These are phyloP conservation scores for Lophotis ruficrista DNA, from an alignment of 2,113 vertebrate species.

Conservation along the genomic window DNA sequence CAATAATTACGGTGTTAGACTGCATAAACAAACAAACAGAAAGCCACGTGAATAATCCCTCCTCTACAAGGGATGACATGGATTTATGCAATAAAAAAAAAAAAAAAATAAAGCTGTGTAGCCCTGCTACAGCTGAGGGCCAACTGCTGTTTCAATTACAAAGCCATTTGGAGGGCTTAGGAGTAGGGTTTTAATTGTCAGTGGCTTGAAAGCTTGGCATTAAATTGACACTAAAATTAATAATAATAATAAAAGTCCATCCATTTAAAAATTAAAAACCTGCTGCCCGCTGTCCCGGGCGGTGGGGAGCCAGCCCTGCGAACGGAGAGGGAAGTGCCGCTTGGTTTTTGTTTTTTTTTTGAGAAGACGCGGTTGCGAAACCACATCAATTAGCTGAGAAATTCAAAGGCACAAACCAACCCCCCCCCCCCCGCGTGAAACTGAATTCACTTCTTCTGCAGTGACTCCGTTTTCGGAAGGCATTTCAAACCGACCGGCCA, in stretches of 20 bases:
- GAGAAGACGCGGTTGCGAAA: not conserved
- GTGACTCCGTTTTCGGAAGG: not conserved
- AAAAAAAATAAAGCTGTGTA: not conserved
- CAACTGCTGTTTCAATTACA: not conserved
- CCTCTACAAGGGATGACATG: not conserved
- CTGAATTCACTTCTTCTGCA: not conserved
- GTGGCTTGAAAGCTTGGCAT: constrained; percentile 18
- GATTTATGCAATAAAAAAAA: constrained; percentile 2
- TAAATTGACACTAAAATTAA: not conserved
- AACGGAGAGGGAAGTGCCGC: not conserved
- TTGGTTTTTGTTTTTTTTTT: not conserved
- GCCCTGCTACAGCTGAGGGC: not conserved
- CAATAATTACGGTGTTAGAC: constrained; percentile 26
- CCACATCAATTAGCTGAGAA: not conserved
- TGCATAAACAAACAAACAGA: not conserved
- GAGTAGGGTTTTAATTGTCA: constrained; percentile 1
- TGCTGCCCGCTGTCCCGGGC: not conserved
- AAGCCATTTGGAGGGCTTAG: constrained; percentile 19
- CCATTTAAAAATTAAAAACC: not conserved
- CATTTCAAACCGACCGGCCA: not conserved
- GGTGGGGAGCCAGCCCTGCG: not conserved
- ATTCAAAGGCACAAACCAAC: not conserved
- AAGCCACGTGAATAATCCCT: constrained; percentile 21
- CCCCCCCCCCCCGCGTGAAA: too few species aligned
- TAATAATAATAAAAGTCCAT: not conserved